Base-by-base conservation (phyloP, 2,113 vertebrate species). In the Seriola aureovittata region DNA sequence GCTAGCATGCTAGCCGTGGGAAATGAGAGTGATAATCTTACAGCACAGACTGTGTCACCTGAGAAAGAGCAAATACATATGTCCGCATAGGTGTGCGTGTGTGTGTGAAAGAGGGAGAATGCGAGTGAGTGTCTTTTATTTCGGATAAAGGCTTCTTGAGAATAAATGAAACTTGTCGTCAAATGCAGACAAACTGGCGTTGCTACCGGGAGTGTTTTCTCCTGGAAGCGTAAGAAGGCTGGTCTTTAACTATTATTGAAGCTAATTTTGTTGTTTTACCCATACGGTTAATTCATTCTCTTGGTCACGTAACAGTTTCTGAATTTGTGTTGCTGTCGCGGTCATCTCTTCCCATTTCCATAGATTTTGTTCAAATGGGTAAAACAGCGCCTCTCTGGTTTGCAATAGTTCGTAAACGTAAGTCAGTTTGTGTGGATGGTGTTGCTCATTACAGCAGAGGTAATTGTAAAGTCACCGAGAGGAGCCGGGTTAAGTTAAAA, bases 1-100 rank as follows among this genome's bases (percentile, higher is more conserved):
- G 67, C n/a, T 82, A 88, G 83, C 87, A 76, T 86, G 87, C 83
- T 90, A 89, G 68, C 82, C 5, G 8, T 4, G 12, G 48, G 59
- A 66, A 57, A 88, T 29, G 34, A 75, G 72, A 65, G 58, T 58
- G 59, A 12, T 14, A 17, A 44, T 75, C 38, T 9, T 5, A 8
- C 36, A 50, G 71, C 6, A 34, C 21, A 42, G 42, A 62, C n/a
- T 8, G 52, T 19, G 69, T 5, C 42, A 13, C 25, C 34, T 9
- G 40, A 78, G n/a, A 40, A 3, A 38, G 0, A 44, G n/a, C 4
- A 50, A 12, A 71, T 17, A 19, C 23, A 14, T 12, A 12, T 60
- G 21, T 16, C 11, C 13, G 36, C 34, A 8, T 21, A 71, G 46
- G 54, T 85, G 9, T 32, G 21, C 44, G 38, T 62, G n/a, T 80